phyloP scores from a whole-genome alignment of 1,140 invertebrate species.

The Neoseiulus cucumeris region DNA sequence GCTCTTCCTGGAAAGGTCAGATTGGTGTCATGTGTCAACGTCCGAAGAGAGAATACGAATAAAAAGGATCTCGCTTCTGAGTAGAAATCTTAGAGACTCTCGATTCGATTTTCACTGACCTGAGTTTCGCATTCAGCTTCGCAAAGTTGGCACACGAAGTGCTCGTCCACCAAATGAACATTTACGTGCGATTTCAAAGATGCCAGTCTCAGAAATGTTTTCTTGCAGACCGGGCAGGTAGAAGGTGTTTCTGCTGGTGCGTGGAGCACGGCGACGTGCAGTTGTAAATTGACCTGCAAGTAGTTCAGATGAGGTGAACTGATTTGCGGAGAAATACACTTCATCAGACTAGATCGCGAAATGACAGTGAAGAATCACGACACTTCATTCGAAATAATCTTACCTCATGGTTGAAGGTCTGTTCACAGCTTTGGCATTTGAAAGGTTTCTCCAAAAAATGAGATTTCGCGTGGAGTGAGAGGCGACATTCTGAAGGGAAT shows the following conservation, averaged over 20 bases:
- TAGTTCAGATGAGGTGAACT: neutral
- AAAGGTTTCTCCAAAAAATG: conserved; percentile 10
- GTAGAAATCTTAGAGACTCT: neutral
- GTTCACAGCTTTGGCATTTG: conserved; percentile 16
- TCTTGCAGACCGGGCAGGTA: neutral
- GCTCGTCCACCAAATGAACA: neutral
- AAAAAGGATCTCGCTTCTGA: neutral
- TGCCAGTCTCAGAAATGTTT: neutral
- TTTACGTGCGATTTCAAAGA: neutral
- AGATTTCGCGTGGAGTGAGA: neutral
- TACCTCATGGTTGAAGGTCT: conserved; percentile 24
- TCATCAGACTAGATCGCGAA: neutral
- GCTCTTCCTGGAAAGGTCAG: neutral
- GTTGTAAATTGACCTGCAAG: neutral
- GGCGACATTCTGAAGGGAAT: neutral
- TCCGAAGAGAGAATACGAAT: neutral
- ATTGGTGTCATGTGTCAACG: neutral
- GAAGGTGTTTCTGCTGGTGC: neutral
- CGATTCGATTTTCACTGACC: neutral
- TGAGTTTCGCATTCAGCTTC: neutral
- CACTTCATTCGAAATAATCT: neutral
- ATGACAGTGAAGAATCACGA: neutral
- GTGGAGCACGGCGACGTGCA: neutral
- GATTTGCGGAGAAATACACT: no score
- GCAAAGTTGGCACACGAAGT: neutral